Conservation (phyloP, 1,140 invertebrate species). For the Mercenaria mercenaria region DNA sequence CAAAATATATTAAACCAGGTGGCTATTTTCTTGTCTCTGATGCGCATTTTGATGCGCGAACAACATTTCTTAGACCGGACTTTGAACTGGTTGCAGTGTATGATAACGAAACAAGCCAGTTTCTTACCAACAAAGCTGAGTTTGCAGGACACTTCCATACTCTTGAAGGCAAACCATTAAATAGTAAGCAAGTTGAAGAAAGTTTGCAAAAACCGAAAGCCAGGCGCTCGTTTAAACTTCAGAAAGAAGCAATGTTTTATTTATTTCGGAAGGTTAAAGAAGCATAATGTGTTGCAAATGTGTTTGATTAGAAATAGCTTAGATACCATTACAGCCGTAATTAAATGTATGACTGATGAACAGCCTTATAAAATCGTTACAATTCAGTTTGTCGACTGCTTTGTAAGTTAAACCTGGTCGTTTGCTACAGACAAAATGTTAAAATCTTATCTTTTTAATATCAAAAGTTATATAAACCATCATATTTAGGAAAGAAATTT, state of each 20-base stretch:
- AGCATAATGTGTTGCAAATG: too few relatives aligned
- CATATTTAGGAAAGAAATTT: too few relatives aligned
- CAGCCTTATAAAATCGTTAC: too few relatives aligned
- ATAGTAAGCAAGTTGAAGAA: constrained; percentile 5
- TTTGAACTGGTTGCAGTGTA: neutral
- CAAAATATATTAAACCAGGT: constrained; percentile 44
- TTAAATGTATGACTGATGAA: too few relatives aligned
- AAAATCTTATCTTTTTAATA: too few relatives aligned
- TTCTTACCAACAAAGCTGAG: neutral
- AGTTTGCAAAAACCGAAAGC: constrained; percentile 9
- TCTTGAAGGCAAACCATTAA: neutral
- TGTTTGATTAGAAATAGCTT: too few relatives aligned
- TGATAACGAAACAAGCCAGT: neutral
- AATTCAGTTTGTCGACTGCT: too few relatives aligned
- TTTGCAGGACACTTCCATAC: constrained; percentile 37
- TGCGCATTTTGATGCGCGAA: constrained; percentile 41
- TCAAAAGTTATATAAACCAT: too few relatives aligned
- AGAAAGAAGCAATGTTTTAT: constrained; percentile 54
- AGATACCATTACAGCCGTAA: too few relatives aligned
- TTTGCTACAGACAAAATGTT: too few relatives aligned
- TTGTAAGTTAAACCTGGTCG: too few relatives aligned
- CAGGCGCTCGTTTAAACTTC: constrained; percentile 27
- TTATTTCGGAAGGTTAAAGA: constrained; percentile 47
- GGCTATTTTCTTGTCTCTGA: constrained; percentile 45
- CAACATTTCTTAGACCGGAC: constrained; percentile 9